phyloP scores from a whole-genome alignment of 2,797 vertebrate genomes.

The Loris lydekkerianus region DNA sequence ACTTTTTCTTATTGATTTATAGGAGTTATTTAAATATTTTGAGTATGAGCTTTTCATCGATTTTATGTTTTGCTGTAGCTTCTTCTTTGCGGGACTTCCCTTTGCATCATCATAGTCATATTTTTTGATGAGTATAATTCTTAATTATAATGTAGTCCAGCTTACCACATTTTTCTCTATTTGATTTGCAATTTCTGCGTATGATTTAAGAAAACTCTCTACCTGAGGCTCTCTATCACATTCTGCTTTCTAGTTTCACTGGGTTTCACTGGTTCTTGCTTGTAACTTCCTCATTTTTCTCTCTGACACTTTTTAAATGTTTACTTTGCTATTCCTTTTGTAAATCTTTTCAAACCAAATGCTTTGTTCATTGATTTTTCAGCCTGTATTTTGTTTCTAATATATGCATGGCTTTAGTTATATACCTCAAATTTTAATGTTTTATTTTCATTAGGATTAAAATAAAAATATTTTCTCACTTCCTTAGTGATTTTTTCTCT shows the following conservation, averaged over 20 bases:
- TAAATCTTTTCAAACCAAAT: conserved; percentile 19
- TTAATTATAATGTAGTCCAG: neutral
- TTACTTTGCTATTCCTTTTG: conserved; percentile 45
- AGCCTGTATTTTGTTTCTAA: neutral
- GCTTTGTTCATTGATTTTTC: neutral
- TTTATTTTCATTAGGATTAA: conserved; percentile 60
- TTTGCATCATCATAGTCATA: neutral
- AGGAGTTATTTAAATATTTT: conserved; percentile 4
- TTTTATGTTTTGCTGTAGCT: conserved; percentile 11
- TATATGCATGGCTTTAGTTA: neutral
- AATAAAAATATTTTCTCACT: conserved; percentile 63
- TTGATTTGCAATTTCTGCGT: neutral
- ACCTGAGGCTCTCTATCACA: neutral
- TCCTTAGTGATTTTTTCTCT: conserved; percentile 31
- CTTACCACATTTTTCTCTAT: neutral
- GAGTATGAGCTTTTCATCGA: neutral
- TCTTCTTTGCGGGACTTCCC: neutral
- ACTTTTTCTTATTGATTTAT: neutral
- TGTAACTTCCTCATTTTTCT: conserved; percentile 29
- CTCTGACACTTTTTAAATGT: neutral
- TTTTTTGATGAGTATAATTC: conserved; percentile 24
- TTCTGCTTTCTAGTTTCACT: conserved; percentile 15
- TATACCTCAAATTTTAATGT: neutral
- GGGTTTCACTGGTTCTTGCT: neutral
- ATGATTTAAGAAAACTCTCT: neutral